Conservation (phyloP, 2,888 invertebrate genomes). For the Lasioglossum morio region DNA sequence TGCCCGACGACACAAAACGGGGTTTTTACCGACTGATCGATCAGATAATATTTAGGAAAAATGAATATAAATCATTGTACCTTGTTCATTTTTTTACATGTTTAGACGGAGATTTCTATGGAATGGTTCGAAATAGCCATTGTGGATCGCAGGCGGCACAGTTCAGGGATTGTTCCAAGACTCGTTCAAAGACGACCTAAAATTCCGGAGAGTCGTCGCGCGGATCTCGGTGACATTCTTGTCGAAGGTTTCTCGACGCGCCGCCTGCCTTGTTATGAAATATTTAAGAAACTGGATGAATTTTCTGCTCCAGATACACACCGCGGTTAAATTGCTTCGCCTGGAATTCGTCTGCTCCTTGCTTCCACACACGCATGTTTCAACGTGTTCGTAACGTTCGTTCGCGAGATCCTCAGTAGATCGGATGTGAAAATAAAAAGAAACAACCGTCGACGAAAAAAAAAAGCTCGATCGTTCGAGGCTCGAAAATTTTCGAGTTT, state of each 20-base stretch:
- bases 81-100: background rate
- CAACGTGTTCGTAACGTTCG: background rate
- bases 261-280: slow-evolving; percentile 26
- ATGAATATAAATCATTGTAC: too few species aligned
- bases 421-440: background rate
- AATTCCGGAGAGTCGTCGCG: slow-evolving; percentile 14
- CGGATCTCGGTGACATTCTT: slow-evolving; percentile 20
- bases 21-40: too few species aligned
- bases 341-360: background rate
- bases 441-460: background rate
- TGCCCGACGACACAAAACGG: too few species aligned
- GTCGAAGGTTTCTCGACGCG: slow-evolving; percentile 7
- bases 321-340: background rate
- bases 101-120: background rate
- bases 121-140: background rate
- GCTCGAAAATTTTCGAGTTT: background rate
- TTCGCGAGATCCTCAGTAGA: background rate
- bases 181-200: slow-evolving; percentile 9
- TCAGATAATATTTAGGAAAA: background rate
- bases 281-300: slow-evolving; percentile 29
- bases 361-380: background rate
- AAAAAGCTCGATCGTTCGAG: background rate
- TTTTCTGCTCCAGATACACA: slow-evolving; percentile 7
- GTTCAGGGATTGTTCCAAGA: background rate
- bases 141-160: background rate